Conservation (phyloP, 2,797 vertebrate species). For the Taeniopygia guttata region DNA sequence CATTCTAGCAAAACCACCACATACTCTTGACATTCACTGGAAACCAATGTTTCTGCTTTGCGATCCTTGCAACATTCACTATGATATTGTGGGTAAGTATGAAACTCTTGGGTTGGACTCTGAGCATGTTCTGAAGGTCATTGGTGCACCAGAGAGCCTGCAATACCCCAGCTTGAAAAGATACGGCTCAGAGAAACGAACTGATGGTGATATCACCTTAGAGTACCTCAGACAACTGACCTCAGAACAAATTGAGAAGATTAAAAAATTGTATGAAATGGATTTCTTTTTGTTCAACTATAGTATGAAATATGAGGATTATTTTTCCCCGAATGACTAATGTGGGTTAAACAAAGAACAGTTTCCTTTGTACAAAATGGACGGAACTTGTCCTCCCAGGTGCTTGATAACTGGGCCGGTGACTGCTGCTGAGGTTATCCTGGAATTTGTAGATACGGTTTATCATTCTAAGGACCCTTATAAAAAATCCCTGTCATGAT, state of each 20-base stretch:
- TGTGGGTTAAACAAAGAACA: not conserved
- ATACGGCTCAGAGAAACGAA: constrained; percentile 50
- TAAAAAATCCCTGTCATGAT: not conserved
- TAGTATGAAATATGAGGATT: constrained; percentile 4
- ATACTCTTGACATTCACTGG: constrained; percentile 62
- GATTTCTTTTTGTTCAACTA: constrained; percentile 71
- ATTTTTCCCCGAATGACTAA: not conserved
- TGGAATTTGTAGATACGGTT: not conserved
- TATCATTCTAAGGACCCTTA: not conserved
- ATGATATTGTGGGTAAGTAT: constrained; percentile 69
- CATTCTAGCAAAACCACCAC: not conserved
- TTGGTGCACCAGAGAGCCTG: constrained; percentile 50
- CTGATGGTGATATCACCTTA: constrained; percentile 38
- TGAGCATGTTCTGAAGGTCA: constrained; percentile 45
- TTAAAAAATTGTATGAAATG: constrained; percentile 50
- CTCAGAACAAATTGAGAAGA: constrained; percentile 41
- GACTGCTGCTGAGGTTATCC: not conserved
- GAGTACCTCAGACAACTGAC: constrained; percentile 52
- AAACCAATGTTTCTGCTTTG: constrained; percentile 70
- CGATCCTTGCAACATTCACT: constrained; percentile 70
- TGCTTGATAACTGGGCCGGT: not conserved
- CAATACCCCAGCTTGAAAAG: constrained; percentile 49
- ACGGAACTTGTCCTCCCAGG: not conserved
- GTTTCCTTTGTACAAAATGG: not conserved
- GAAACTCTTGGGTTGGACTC: constrained; percentile 64